Conservation (phyloP, 2,888 invertebrate genomes). For the Pherbina coryleti region DNA sequence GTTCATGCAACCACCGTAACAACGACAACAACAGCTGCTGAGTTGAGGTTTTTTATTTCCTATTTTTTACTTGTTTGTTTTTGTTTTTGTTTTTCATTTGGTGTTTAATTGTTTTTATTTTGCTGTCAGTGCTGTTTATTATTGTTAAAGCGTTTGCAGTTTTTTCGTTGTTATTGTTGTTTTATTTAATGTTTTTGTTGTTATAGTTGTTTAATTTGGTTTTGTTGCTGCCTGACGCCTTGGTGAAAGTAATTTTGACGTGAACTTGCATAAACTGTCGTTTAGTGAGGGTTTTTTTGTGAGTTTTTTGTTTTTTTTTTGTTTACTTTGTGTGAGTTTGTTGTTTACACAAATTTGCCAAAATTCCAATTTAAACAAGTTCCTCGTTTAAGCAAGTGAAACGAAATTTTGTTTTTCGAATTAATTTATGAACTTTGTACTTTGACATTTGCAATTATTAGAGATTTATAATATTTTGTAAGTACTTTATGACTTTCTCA, state of each 20-base stretch:
- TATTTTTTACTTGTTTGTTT: not conserved
- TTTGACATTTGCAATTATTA: too few species aligned
- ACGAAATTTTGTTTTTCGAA: too few species aligned
- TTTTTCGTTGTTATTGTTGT: not conserved
- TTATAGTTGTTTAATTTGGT: not conserved
- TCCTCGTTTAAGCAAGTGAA: too few species aligned
- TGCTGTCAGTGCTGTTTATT: not conserved
- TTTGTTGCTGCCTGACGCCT: not conserved
- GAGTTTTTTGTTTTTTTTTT: not conserved
- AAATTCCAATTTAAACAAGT: too few species aligned
- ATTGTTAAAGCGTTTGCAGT: not conserved
- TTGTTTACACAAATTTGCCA: not conserved
- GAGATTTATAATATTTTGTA: too few species aligned
- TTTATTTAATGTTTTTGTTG: conserved; percentile 6
- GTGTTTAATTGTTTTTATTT: not conserved
- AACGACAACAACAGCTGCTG: not conserved
- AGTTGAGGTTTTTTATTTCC: not conserved
- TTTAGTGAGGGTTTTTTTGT: not conserved
- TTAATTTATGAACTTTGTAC: too few species aligned
- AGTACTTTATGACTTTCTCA: too few species aligned
- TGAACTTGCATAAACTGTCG: conserved; percentile 11
- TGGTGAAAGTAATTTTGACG: conserved; percentile 11
- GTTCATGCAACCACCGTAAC: not conserved
- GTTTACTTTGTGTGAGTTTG: too few species aligned
- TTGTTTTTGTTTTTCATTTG: not conserved